Evolutionary conservation across 2,797 vertebrate genomes (phyloP), one percentile per base, ranked within the genome.

Genomic region (Sarcoramphus papa): DNA sequence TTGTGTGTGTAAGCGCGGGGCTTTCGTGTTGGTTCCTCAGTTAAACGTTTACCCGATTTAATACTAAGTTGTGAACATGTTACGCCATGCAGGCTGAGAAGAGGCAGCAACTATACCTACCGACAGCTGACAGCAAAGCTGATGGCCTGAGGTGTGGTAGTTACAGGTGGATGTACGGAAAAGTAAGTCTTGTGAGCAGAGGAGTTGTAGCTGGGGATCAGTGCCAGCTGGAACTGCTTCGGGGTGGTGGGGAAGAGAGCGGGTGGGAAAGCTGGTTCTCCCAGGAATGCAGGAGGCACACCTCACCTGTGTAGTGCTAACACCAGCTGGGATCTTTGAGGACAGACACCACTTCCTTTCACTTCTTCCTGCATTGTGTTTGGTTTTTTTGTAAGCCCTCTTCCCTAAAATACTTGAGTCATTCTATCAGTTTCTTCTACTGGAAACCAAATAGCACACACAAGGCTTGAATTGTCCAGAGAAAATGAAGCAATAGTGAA

Each of bases 61-160:
- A 15, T 4, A 4, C 19, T 4, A 7, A 14, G 19, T 9, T 24
- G 20, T 17, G 28, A 17, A 8, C 23, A 1, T 2, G 2, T 37
- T 20, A 4, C 21, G 4, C 19, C 24, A 1, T 10, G 31, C 35
- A 64, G 51, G n/a, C 35, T 43, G 43, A 13, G 51, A 4, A 10
- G 18, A 50, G 59, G 85, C 59, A 48, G 37, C 33, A 30, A 5
- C n/a, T 9, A 0, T 21, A 7, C 20, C 23, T 53, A 3, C 33
- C 2, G 5, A 17, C 10, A 47, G 40, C 33, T 40, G 40, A n/a
- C 17, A 14, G 48, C 19, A 18, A 6, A 67, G 54, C 23, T n/a
- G 6, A 2, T 5, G 24, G 40, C 30, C 51, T 53, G 37, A 12
- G 30, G 16, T 53, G 47, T 0, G 7, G 53, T 30, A 18, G 11